These are phyloP conservation scores for Pterostichus madidus DNA, from an alignment of 2,888 invertebrate species.

Conservation along the genomic window DNA sequence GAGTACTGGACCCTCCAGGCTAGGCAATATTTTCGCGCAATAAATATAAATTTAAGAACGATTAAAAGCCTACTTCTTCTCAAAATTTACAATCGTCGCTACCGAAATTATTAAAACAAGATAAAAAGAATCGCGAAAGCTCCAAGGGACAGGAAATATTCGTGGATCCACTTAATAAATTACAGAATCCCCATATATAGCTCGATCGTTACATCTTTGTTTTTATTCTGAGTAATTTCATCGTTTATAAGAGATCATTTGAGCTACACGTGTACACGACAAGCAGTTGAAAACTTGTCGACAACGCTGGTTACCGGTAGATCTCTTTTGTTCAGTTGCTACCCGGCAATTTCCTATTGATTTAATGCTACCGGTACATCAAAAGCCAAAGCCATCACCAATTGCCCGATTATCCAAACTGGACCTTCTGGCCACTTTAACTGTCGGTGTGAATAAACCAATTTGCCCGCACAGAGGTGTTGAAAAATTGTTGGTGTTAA, in stretches of 20 bases:
- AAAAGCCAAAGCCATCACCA: conserved; percentile 37
- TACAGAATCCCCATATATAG: conserved; percentile 47
- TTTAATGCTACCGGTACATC: conserved; percentile 64
- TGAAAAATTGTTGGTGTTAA: conserved; percentile 58
- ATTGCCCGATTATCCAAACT: conserved; percentile 43
- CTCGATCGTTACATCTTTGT: conserved; percentile 52
- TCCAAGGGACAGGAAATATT: conserved; percentile 49
- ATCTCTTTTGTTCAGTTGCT: conserved; percentile 50
- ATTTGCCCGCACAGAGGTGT: conserved; percentile 56
- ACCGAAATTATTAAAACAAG: conserved; percentile 42
- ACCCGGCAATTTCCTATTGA: conserved; percentile 63
- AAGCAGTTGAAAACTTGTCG: conserved; percentile 27
- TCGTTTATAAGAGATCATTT: conserved; percentile 44
- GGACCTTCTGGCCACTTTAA: conserved; percentile 27
- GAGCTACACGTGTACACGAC: conserved; percentile 17
- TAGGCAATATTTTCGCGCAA: conserved; percentile 33
- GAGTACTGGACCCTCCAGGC: conserved; percentile 11
- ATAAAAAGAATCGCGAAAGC: conserved; percentile 22
- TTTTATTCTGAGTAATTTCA: conserved; percentile 53
- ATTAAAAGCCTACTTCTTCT: conserved; percentile 50
- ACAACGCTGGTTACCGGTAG: conserved; percentile 41
- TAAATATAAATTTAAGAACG: conserved; percentile 48
- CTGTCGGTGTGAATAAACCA: conserved; percentile 60
- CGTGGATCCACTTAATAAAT: conserved; percentile 42
- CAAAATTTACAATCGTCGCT: conserved; percentile 44